Percentiles rank a stretch among this genome's conserved stretches.
Conservation (phyloP, 2,888 invertebrate species). For the Acronicta psi region DNA sequence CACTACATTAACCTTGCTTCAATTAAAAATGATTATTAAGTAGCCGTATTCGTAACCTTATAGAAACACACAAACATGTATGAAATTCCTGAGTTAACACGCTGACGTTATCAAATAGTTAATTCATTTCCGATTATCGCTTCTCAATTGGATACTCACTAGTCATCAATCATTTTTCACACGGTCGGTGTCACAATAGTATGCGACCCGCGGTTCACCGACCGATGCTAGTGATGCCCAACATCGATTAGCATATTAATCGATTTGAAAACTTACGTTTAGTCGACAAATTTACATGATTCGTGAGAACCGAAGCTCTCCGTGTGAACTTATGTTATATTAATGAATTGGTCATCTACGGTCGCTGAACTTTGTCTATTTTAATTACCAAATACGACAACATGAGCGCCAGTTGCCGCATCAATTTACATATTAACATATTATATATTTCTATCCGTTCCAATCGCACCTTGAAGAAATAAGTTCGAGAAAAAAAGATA, state of each 20-base stretch:
- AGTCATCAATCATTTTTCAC: constrained; percentile 92
- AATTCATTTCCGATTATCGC: constrained; percentile 66
- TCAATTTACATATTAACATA: constrained; percentile 45
- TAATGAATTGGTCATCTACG: constrained; percentile 86
- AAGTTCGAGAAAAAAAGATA: constrained; percentile 6
- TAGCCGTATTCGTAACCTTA: constrained; percentile 2
- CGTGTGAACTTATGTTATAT: constrained; percentile 88
- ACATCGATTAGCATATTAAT: constrained; percentile 87
- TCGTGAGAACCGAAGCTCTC: constrained; percentile 86
- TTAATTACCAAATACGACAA: constrained; percentile 75
- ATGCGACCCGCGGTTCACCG: constrained; percentile 83
- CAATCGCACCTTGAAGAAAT: constrained; percentile 15
- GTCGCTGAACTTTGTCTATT: constrained; percentile 81
- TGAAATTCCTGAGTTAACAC: constrained; percentile 34
- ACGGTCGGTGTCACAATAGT: constrained; percentile 93
- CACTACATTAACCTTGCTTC: constrained; percentile 40
- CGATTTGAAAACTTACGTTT: constrained; percentile 88
- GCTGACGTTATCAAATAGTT: constrained; percentile 58
- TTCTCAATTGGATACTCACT: constrained; percentile 60
- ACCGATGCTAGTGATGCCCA: constrained; percentile 85
- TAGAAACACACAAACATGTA: constrained; percentile 27
- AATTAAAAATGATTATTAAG: constrained; percentile 23
- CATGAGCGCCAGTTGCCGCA: constrained; percentile 55
- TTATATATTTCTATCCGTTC: constrained; percentile 35
- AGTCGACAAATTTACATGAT: constrained; percentile 89